Conservation (phyloP, 2,797 vertebrate species). For the Ctenosaura bakeri region DNA sequence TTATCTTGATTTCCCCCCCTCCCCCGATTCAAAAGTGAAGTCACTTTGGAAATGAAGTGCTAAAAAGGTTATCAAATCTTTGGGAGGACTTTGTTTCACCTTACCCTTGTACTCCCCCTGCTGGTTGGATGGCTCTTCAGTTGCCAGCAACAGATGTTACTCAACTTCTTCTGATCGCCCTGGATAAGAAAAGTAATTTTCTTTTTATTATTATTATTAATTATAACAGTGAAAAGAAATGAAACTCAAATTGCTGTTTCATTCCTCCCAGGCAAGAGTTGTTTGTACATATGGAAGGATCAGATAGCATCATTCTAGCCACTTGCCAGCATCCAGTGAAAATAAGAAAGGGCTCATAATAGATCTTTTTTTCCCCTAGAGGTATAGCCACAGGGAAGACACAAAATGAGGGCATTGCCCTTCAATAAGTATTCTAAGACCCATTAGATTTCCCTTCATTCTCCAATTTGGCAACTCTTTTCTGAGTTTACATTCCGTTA, state of each 20-base stretch:
- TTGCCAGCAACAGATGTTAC: neutral
- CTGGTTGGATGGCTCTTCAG: slow-evolving; percentile 44
- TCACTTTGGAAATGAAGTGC: neutral
- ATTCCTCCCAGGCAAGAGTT: slow-evolving; percentile 30
- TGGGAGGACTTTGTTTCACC: neutral
- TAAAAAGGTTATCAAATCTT: slow-evolving; percentile 11
- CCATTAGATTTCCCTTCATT: too few relatives aligned
- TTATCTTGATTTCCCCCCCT: neutral
- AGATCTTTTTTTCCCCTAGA: neutral
- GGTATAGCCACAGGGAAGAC: too few relatives aligned
- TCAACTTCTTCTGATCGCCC: neutral
- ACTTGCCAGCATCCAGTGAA: neutral
- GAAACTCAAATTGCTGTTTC: slow-evolving; percentile 22
- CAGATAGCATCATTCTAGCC: slow-evolving; percentile 20
- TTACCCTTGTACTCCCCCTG: slow-evolving; percentile 38
- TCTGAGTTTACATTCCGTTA: too few relatives aligned
- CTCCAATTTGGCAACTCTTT: too few relatives aligned
- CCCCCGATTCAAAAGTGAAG: neutral
- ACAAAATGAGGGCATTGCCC: too few relatives aligned
- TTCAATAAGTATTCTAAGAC: too few relatives aligned
- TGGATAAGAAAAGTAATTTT: neutral
- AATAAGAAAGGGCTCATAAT: slow-evolving; percentile 14
- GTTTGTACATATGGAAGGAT: neutral
- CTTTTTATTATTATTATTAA: neutral
- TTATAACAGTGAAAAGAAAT: neutral